Base-by-base conservation (phyloP, 2,113 vertebrate genomes). In the Rhipidura dahli region DNA sequence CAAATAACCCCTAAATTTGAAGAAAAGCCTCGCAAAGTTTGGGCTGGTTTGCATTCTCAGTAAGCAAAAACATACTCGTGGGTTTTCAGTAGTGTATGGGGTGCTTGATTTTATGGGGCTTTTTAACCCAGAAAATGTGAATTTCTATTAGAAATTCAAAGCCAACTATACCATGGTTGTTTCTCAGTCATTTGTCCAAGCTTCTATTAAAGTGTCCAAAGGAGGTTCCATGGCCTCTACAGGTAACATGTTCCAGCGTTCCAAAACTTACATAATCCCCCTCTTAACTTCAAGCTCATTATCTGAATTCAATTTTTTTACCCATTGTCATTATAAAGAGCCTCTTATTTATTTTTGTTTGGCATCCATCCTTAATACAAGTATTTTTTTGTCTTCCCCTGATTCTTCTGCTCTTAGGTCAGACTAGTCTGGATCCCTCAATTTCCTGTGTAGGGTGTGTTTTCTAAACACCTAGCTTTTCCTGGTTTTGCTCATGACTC, bases 91-190 rank as follows among this genome's bases (percentile, higher is more conserved):
- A 60, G 31, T 4, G 17, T 49, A 53, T n/a, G 8, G 1, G 8
- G 6, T 64, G 4, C 27, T 49, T 64, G 24, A 44, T 39, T 54
- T 13, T 40, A 33, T 17, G 7, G 1, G 1, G 0, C 2, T 66
- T 66, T 81, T 85, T 50, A 40, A 65, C 8, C 5, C 28, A 77
- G 35, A 76, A 23, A n/a, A 8, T 24, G 7, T 39, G 4, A 16
- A 18, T 65, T 80, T 65, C 28, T 65, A 18, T 40, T 37, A 76
- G 60, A 45, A 85, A 61, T 30, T 50, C 22, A 51, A 49, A 66
- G 66, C 31, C 28, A 54, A 19, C 13, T 56, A 13, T 50, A 54
- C 9, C 7, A 50, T 33, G 22, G 15, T 9, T 85, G 9, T 76
- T 70, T 49, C 57, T 76, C 45, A 71, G n/a, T 22, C 11, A 33